Evolutionary conservation across 2,113 vertebrate species (phyloP).

Genomic region (Sinosuthora webbiana): DNA sequence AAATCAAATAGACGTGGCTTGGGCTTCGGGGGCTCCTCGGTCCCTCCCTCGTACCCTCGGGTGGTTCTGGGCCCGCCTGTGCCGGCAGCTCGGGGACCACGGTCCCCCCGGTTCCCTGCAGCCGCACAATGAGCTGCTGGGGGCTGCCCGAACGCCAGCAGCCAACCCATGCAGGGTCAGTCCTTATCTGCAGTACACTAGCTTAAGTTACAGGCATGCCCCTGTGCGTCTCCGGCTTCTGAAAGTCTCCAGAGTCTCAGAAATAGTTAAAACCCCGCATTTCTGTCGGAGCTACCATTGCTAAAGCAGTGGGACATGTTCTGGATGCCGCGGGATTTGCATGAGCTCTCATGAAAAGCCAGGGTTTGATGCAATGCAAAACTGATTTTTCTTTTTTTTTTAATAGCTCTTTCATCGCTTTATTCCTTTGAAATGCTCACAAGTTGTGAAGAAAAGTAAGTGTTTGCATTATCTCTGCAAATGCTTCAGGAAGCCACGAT

Average conservation of each 20-base stretch:
- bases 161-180: fast-evolving
- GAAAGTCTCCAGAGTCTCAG: not conserved
- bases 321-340: not conserved
- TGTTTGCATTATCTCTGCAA: conserved; percentile 40
- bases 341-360: not conserved
- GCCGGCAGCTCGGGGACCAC: not conserved
- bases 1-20: not conserved
- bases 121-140: not conserved
- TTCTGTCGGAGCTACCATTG: not conserved
- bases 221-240: not conserved
- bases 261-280: not conserved
- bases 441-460: not conserved
- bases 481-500: conserved; percentile 49
- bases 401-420: not conserved
- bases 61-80: not conserved
- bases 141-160: not conserved
- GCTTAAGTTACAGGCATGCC: not conserved
- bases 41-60: not conserved
- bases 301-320: not conserved
- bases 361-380: not conserved
- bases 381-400: not conserved
- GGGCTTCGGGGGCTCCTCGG: not conserved
- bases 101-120: not conserved
- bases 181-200: not conserved
- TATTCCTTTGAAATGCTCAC: not conserved